Evolutionary conservation across 1,140 invertebrate species (phyloP).

Genomic region (Amyelois transitella): DNA sequence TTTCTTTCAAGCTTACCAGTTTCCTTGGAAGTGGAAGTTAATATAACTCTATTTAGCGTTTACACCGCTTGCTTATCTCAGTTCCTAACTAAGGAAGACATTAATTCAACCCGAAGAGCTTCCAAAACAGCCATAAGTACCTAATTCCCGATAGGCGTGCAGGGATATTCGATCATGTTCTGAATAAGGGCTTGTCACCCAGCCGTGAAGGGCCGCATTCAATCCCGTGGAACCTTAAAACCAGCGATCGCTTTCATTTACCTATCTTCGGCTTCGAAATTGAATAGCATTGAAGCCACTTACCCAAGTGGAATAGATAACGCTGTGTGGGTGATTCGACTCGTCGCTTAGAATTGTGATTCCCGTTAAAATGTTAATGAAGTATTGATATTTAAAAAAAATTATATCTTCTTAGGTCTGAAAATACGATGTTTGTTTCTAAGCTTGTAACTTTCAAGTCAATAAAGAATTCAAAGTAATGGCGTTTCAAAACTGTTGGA

Average conservation of each 20-base stretch:
- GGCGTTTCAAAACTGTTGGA: too few species aligned
- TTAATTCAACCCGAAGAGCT: conserved; percentile 26
- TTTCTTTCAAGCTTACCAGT: too few species aligned
- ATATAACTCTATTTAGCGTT: too few species aligned
- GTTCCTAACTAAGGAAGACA: neutral
- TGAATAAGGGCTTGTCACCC: conserved; percentile 29
- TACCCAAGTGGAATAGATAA: conserved; percentile 37
- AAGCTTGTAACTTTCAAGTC: too few species aligned
- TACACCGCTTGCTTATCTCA: neutral
- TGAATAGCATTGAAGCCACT: conserved; percentile 35
- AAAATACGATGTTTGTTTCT: too few species aligned
- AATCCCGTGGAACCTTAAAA: conserved; percentile 35
- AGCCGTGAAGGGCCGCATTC: conserved; percentile 29
- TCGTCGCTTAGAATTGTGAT: neutral
- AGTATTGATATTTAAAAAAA: too few species aligned
- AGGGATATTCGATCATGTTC: conserved; percentile 39
- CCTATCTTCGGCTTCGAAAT: conserved; percentile 33
- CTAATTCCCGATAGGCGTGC: conserved; percentile 32
- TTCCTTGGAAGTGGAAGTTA: too few species aligned
- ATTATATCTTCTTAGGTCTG: too few species aligned
- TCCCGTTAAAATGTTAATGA: neutral
- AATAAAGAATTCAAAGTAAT: too few species aligned
- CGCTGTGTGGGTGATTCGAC: neutral
- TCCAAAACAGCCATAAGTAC: conserved; percentile 27
- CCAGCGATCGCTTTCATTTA: conserved; percentile 38